Conservation (phyloP, 2,888 invertebrate genomes). For the Aporophyla lueneburgensis region DNA sequence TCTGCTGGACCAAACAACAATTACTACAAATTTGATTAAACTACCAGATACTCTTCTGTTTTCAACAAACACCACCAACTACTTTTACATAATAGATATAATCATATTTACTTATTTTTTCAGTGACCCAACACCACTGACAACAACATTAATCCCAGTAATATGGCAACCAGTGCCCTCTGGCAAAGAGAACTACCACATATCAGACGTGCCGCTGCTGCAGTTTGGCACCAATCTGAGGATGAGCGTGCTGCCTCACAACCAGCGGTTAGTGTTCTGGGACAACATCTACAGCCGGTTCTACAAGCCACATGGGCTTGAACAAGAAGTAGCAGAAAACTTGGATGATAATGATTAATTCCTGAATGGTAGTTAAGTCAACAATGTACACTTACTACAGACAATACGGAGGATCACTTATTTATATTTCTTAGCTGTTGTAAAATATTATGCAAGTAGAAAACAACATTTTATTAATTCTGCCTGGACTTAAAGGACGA, state of each 20-base stretch:
- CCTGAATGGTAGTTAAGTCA: neutral
- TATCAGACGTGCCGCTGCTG: constrained; percentile 72
- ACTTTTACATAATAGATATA: neutral
- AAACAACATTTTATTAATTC: constrained; percentile 23
- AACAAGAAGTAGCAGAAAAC: constrained; percentile 40
- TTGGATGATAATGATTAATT: constrained; percentile 50
- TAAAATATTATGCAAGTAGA: constrained; percentile 25
- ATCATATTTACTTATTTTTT: constrained; percentile 38
- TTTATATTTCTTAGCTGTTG: neutral
- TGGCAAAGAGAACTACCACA: constrained; percentile 57
- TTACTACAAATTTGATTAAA: neutral
- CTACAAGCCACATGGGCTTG: constrained; percentile 71
- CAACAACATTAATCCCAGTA: constrained; percentile 76
- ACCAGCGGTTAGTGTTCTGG: constrained; percentile 80
- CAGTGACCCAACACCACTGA: constrained; percentile 86
- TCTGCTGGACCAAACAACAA: neutral
- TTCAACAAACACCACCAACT: neutral
- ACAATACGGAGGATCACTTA: constrained; percentile 5
- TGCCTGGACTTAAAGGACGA: neutral
- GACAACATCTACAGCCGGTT: constrained; percentile 82
- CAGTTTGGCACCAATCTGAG: constrained; percentile 68
- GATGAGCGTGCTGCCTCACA: constrained; percentile 67
- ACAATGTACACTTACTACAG: neutral
- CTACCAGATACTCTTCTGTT: neutral
- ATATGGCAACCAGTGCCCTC: constrained; percentile 80